Percentiles rank a stretch among this genome's conserved stretches.
These are phyloP conservation scores for Chrysolina americana DNA, from an alignment of 2,888 invertebrate genomes.

Conservation along the genomic window DNA sequence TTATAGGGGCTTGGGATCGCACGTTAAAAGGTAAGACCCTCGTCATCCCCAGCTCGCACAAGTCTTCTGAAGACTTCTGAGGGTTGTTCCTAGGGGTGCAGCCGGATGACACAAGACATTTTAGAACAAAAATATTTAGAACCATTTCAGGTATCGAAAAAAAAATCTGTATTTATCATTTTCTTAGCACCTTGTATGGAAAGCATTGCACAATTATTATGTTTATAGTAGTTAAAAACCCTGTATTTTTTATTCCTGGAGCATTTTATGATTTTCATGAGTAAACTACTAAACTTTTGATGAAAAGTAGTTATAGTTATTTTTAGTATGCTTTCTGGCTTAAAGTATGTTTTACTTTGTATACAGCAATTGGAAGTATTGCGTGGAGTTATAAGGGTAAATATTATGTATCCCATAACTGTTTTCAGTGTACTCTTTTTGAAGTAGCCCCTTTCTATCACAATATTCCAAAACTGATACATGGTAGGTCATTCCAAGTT, in stretches of 20 bases:
- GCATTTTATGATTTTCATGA: neutral
- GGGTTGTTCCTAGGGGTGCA: too few species aligned
- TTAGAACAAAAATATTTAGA: too few species aligned
- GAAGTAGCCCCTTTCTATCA: slow-evolving; percentile 43
- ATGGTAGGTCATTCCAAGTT: neutral
- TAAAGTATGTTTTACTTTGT: slow-evolving; percentile 58
- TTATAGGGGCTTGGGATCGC: too few species aligned
- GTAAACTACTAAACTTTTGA: slow-evolving; percentile 49
- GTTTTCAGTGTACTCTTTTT: slow-evolving; percentile 59
- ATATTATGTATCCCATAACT: slow-evolving; percentile 66
- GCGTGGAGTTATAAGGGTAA: slow-evolving; percentile 75
- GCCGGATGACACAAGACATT: too few species aligned
- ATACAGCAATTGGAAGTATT: slow-evolving; percentile 73
- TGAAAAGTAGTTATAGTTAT: slow-evolving; percentile 24
- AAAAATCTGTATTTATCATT: neutral
- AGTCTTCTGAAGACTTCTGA: too few species aligned
- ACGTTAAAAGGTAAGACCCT: too few species aligned
- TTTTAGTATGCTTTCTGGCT: slow-evolving; percentile 46
- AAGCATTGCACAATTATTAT: neutral
- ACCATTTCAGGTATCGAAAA: neutral
- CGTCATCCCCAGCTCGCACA: too few species aligned
- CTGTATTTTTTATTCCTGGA: neutral
- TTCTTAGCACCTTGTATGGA: neutral
- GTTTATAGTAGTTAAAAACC: neutral
- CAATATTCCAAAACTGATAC: neutral